Conservation (phyloP, 2,797 vertebrate genomes). For the Synaphobranchus kaupii region DNA sequence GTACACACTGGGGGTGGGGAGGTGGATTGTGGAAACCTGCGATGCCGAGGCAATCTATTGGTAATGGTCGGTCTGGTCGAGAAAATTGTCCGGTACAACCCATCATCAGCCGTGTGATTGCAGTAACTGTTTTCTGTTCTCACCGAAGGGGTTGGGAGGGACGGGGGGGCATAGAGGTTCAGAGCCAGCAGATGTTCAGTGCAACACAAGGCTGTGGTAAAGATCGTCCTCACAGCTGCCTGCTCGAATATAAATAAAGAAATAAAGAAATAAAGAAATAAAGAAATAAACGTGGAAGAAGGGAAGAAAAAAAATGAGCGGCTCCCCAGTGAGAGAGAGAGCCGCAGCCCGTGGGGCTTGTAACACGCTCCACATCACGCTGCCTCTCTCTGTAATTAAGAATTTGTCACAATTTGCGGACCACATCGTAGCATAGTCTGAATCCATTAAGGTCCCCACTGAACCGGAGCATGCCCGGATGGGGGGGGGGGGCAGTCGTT, state of each 20-base stretch:
- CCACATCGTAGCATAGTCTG: background rate
- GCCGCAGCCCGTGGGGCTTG: background rate
- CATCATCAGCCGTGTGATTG: background rate
- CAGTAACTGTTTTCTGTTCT: background rate
- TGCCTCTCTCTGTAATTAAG: slow-evolving; percentile 25
- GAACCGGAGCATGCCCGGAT: background rate
- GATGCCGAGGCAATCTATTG: background rate
- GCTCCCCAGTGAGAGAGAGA: background rate
- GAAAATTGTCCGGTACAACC: background rate
- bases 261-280: background rate
- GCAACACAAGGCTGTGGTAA: background rate
- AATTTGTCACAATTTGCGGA: background rate
- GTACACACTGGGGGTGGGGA: background rate
- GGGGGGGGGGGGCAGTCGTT: too few relatives aligned
- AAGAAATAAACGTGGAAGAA: background rate
- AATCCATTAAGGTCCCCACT: background rate
- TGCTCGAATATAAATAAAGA: background rate
- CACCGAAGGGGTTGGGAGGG: background rate
- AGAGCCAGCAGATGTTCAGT: background rate
- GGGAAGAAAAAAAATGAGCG: background rate
- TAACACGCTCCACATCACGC: background rate
- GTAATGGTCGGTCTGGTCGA: background rate
- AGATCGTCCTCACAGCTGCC: background rate
- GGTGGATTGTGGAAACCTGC: background rate
- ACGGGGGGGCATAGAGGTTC: too few relatives aligned